Conservation (phyloP, 1,140 invertebrate species). For the Macrostomum lignano region DNA sequence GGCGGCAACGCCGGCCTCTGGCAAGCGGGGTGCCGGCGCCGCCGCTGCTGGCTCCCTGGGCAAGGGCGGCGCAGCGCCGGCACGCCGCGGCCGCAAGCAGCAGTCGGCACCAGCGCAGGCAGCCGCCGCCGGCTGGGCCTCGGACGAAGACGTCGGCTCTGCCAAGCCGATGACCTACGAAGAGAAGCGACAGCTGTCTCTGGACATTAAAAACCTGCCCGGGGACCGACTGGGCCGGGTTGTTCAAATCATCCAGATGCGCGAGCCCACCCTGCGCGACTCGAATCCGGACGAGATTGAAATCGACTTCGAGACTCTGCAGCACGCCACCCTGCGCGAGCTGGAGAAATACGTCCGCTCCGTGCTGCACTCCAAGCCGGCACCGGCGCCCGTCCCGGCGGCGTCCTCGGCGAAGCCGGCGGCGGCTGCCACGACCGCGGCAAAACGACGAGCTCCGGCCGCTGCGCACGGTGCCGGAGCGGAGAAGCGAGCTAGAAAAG, state of each 20-base stretch:
- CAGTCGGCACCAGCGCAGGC: too few species aligned
- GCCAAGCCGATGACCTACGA: conserved; percentile 98
- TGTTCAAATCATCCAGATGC: conserved; percentile 87
- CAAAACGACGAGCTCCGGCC: too few species aligned
- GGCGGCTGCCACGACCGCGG: too few species aligned
- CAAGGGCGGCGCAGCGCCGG: too few species aligned
- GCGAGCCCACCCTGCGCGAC: conserved; percentile 78
- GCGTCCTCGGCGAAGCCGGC: too few species aligned
- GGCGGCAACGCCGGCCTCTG: too few species aligned
- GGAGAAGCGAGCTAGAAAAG: too few species aligned
- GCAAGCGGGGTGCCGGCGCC: background rate
- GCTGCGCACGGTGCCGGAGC: too few species aligned
- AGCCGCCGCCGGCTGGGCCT: conserved; percentile 4
- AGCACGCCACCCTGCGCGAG: conserved; percentile 82
- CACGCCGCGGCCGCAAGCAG: too few species aligned
- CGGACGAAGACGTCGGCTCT: conserved; percentile 71
- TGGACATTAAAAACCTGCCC: conserved; percentile 94
- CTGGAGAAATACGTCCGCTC: conserved; percentile 87
- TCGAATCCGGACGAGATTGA: conserved; percentile 99
- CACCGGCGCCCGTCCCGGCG: too few species aligned
- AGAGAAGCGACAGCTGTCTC: conserved; percentile 81
- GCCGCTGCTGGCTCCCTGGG: too few species aligned
- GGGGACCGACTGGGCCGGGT: conserved; percentile 88
- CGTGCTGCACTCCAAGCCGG: too few species aligned
- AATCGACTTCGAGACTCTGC: conserved; percentile 96